Base-by-base conservation (phyloP, 2,888 invertebrate species). In the Tinea semifulvella region DNA sequence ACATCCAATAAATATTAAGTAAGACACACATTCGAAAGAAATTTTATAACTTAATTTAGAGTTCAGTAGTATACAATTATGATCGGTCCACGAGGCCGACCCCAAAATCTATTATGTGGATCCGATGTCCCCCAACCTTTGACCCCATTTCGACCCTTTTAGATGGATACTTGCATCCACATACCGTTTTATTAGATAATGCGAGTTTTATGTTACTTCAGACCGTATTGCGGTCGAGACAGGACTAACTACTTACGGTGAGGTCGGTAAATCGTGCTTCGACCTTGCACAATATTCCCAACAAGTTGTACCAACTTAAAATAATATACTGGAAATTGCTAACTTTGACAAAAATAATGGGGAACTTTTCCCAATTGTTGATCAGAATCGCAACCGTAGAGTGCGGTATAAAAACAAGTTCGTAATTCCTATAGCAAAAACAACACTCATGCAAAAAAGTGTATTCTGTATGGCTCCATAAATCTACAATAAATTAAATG, bases 141-240 rank as follows among this genome's bases (percentile, higher is more conserved):
- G 65, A 71, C 68, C 71, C 64, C 70, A 70, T 56, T 57, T 56
- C 57, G 60, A 57, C 65, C 66, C 69, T 66, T 62, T 53, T 61
- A 60, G 59, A 61, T 63, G 60, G 61, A 52, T 52, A 56, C 63
- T 58, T 61, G 60, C 61, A 65, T 61, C 63, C 61, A 59, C 56
- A 58, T 61, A 59, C 55, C 58, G 57, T 65, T 62, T 67, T 66
- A 67, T 68, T 65, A 56, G 58, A 63, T 67, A 61, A 65, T 44
- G 57, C 53, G 49, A 58, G 51, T 62, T 60, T 58, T 54, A 53
- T 54, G 51, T 45, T 53, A 51, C 47, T 48, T 46, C 51, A 38
- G 19, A 11, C 31, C 31, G 13, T 11, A n/a, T n/a, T n/a, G n/a
- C n/a, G 31, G 31, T 31, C 31, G 13, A 31, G 31, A 31, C 31